phyloP scores from a whole-genome alignment of 2,113 vertebrate genomes.

The Oncorhynchus keta region DNA sequence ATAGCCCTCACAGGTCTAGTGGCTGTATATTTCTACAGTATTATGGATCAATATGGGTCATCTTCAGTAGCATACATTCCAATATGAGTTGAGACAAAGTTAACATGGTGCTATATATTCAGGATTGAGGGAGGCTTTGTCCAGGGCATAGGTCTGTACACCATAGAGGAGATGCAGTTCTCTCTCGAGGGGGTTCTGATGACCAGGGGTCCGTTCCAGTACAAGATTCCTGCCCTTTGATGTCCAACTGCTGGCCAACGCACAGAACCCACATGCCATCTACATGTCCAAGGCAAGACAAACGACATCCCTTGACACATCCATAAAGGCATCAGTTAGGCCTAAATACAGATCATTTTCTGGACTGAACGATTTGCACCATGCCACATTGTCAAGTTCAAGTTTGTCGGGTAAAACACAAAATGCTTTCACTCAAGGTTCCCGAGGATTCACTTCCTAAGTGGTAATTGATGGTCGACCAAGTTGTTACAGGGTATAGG shows the following conservation, averaged over 20 bases:
- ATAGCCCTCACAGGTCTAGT: neutral
- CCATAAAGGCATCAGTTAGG: no score
- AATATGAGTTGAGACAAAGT: neutral
- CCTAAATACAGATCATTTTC: neutral
- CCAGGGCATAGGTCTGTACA: constrained; percentile 73
- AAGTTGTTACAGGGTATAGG: constrained; percentile 64
- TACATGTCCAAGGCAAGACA: constrained; percentile 74
- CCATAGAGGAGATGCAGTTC: constrained; percentile 73
- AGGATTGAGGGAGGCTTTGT: constrained; percentile 76
- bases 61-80: no score
- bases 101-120: constrained; percentile 18
- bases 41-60: no score
- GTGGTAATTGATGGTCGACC: neutral
- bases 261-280: constrained; percentile 69
- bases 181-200: constrained; percentile 68
- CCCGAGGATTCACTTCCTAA: neutral
- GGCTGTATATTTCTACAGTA: no score
- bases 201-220: constrained; percentile 69
- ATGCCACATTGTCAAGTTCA: neutral
- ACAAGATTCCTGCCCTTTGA: constrained; percentile 75
- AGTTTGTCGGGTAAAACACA: neutral
- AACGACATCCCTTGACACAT: neutral
- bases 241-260: constrained; percentile 65
- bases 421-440: neutral
- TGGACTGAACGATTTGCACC: neutral